phyloP scores from a whole-genome alignment of 35 echinoderm and acorn worm species.

The Acanthaster planci region DNA sequence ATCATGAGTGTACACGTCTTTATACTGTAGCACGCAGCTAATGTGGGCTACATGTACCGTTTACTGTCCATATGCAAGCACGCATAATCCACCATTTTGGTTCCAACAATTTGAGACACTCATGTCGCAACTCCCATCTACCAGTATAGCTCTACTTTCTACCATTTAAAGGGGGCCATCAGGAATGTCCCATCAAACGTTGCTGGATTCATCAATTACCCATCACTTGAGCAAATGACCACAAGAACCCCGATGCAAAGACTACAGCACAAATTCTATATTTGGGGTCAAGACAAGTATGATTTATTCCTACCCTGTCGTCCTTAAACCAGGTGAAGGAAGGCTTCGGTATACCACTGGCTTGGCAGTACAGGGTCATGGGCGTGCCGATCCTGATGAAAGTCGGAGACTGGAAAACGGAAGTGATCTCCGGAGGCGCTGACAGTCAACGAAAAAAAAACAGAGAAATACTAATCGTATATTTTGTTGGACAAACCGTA shows the following conservation, averaged over 20 bases:
- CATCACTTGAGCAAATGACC: not conserved
- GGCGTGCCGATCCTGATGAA: not conserved
- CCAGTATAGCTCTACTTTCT: too few species aligned
- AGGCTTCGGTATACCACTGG: slow-evolving; percentile 18
- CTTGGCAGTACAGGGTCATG: slow-evolving; percentile 13
- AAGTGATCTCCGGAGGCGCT: slow-evolving; percentile 38
- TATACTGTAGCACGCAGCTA: too few species aligned
- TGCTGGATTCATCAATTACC: not conserved
- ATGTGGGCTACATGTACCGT: too few species aligned
- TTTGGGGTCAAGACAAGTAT: not conserved
- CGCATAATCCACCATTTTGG: too few species aligned
- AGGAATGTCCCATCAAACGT: not conserved
- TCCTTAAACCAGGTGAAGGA: slow-evolving; percentile 46
- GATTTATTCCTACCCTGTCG: slow-evolving; percentile 12
- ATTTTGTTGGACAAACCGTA: too few species aligned
- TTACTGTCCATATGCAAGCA: too few species aligned
- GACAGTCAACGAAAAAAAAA: not conserved
- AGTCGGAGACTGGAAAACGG: not conserved
- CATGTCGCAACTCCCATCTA: too few species aligned
- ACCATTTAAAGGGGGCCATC: too few species aligned
- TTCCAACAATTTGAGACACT: too few species aligned
- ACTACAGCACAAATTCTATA: not conserved
- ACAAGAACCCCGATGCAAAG: not conserved
- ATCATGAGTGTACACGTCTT: too few species aligned
- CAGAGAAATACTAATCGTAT: not conserved